Conservation (phyloP, 1,140 invertebrate genomes). For the Tribolium castaneum region DNA sequence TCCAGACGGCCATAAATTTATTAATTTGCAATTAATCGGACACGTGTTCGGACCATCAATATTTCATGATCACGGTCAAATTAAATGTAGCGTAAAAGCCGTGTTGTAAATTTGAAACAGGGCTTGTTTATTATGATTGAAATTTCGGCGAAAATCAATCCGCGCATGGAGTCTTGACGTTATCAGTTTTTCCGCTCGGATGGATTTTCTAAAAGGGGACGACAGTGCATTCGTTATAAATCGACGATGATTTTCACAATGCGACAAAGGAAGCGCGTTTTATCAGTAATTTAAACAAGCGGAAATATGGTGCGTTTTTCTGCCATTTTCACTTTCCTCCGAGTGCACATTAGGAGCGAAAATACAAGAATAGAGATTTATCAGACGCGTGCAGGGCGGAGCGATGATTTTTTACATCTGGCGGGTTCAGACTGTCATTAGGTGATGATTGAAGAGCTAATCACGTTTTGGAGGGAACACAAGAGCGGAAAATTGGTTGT, state of each 20-base stretch:
- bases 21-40: not conserved
- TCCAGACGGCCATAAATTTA: constrained; percentile 14
- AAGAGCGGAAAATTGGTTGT: constrained; percentile 15
- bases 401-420: constrained; percentile 29
- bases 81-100: constrained; percentile 38
- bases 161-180: not conserved
- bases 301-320: constrained; percentile 8
- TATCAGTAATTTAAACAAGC: constrained; percentile 23
- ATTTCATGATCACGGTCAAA: constrained; percentile 5
- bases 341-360: constrained; percentile 15
- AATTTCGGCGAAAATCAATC: constrained; percentile 32
- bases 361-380: constrained; percentile 2
- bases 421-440: constrained; percentile 14
- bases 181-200: constrained; percentile 39
- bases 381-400: not conserved
- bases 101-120: constrained; percentile 36
- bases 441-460: constrained; percentile 11
- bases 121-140: constrained; percentile 29
- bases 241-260: not conserved
- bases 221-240: constrained; percentile 38
- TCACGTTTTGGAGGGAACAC: constrained; percentile 3
- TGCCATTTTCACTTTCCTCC: constrained; percentile 1
- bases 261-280: constrained; percentile 4
- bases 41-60: constrained; percentile 4
- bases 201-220: constrained; percentile 33